phyloP scores from a whole-genome alignment of 2,113 vertebrate genomes.

The Oryctolagus cuniculus region mOryCun1.1 NC_091442.1:35932501-35933000 shows the following conservation, averaged over 20 bases:
- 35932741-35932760: not conserved
- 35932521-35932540: not conserved
- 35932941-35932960: not conserved
- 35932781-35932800: not conserved
- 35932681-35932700: not conserved
- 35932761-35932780: not conserved
- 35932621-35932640: not conserved
- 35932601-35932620: not conserved
- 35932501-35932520: not conserved
- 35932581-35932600: not conserved
- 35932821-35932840: not conserved
- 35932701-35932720: not conserved
- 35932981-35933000: slow-evolving; percentile 38
- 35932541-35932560: not conserved
- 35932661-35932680: not conserved
- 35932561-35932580: not conserved
- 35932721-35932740: not conserved
- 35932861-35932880: not conserved
- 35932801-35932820: not conserved
- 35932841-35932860: not conserved
- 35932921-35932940: not conserved
- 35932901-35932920: not conserved
- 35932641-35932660: not conserved
- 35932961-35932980: not conserved
- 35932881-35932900: not conserved